Base-by-base conservation (phyloP, 2,888 invertebrate species). In the Bursaphelenchus okinawaensis region DNA sequence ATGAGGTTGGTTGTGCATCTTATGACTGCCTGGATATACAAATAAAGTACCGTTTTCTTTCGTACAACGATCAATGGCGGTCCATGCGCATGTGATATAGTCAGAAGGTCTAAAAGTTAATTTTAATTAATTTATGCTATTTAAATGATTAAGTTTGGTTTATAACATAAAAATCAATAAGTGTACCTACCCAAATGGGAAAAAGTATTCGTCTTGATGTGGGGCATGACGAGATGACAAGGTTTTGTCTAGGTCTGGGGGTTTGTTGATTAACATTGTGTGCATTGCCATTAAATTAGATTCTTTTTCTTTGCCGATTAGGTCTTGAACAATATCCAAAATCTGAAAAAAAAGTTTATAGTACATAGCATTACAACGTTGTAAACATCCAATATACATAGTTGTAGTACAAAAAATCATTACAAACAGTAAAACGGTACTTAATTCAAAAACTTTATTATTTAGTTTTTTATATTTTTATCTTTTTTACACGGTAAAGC, bases 201-300 rank as follows among this genome's bases (percentile, higher is more conserved):
- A 92, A 84, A 92, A 92, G 83, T 90, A 89, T 24, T 92, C 83
- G 83, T 92, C 92, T 88, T 91, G 87, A 72, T 85, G 85, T 80
- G 84, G 79, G 4, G 85, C 85, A 65, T 85, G 85, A 19, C 85
- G 78, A 4, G 84, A 84, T 4, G 84, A 82, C 67, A 69, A 61
- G 6, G 52, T 71, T 16, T 71, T 66, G 9, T 66, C 27, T 4
- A 54, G 20, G 31, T 91, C 91, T 0, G 92, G 92, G 0, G 92
- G 91, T 80, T 91, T 91, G 83, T 92, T 92, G 77, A 93, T 91
- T 40, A 92, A 85, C 92, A 93, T 92, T 40, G 90, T 89, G 84
- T 92, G 90, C 82, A 89, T 87, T 0, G 89, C 90, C 73, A 88
- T 87, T 16, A 78, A 50, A 54, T 68, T 31, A 8, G 31, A 31